Evolutionary conservation across 2,113 vertebrate genomes (phyloP), one percentile per base, ranked within the genome.

Genomic region (Spilogale gracilis): DNA sequence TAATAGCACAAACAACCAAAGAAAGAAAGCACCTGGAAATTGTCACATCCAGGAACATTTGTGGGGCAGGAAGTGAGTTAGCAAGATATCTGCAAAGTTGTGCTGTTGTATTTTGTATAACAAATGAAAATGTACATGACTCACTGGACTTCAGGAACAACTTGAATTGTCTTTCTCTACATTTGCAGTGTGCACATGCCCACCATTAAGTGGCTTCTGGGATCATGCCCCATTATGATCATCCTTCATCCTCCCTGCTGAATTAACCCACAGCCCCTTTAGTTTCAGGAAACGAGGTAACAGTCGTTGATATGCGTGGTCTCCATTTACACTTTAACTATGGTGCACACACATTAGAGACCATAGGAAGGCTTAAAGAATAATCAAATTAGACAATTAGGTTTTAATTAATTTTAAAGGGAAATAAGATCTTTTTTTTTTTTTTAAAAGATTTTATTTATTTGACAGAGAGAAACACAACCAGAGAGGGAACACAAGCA

Each of bases 21-120:
- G 94, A 20, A 65, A 94, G 27, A 17, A 94, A 96, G 71, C 85
- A 95, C 86, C 45, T 89, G 96, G 89, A 98, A 65, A 87, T 86
- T 54, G 11, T 73, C 79, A 95, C 60, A 58, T n/a, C 8, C 5
- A 48, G 1, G 38, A 12, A 61, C 50, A 84, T 91, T 81, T 30
- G 9, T 32, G 38, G n/a, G 21, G 50, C n/a, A 2, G 43, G 86
- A 93, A 96, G 52, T 86, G 54, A 82, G 56, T 85, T 97, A 89
- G 56, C 71, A 98, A 92, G 30, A 30, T 0, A 0, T 85, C 9
- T 69, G n/a, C 14, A 97, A 96, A 95, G 13, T 6, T 81, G 9
- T 56, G 7, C 17, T 69, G 23, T 65, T 90, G 14, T 0, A 91
- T 56, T 89, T n/a, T 58, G 63, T 45, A 45, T 23, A 76, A 86